Evolutionary conservation across 53 echinoderm and acorn worm species (phyloP).

Genomic region (Henricia sp.): DNA sequence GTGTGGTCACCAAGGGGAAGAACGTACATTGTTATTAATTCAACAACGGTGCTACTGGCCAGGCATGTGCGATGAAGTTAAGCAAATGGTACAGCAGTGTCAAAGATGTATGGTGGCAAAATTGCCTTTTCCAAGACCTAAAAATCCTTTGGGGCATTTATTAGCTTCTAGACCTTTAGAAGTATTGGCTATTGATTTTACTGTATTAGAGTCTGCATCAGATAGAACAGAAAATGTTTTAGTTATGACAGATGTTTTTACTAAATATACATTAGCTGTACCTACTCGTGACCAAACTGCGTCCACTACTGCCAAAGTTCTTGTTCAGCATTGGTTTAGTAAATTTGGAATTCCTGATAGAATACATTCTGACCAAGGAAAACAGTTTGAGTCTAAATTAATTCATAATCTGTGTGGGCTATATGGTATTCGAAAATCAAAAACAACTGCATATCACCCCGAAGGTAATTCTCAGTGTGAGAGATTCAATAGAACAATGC

Average conservation of each 20-base stretch:
- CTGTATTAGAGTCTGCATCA: too few species aligned
- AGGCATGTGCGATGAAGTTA: neutral
- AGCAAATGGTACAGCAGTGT: neutral
- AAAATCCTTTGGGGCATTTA: conserved; percentile 7
- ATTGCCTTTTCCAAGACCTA: neutral
- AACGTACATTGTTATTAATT: neutral
- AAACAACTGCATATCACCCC: conserved; percentile 12
- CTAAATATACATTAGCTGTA: conserved; percentile 73
- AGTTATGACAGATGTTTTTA: conserved; percentile 74
- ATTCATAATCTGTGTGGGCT: conserved; percentile 33
- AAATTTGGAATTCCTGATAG: conserved; percentile 73
- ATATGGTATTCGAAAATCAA: conserved; percentile 35
- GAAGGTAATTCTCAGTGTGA: conserved; percentile 21
- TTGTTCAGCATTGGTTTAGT: conserved; percentile 77
- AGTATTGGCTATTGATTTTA: neutral
- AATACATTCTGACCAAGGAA: conserved; percentile 82
- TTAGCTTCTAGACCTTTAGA: conserved; percentile 62
- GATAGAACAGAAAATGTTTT: conserved; percentile 52
- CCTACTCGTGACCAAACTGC: conserved; percentile 79
- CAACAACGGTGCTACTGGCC: conserved; percentile 6
- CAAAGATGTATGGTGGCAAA: neutral
- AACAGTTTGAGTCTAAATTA: conserved; percentile 77
- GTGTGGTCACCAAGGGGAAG: conserved; percentile 18
- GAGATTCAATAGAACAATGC: conserved; percentile 11
- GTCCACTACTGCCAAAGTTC: conserved; percentile 64